Base-by-base conservation (phyloP, 2,888 invertebrate genomes). In the Melieria omissa region DNA sequence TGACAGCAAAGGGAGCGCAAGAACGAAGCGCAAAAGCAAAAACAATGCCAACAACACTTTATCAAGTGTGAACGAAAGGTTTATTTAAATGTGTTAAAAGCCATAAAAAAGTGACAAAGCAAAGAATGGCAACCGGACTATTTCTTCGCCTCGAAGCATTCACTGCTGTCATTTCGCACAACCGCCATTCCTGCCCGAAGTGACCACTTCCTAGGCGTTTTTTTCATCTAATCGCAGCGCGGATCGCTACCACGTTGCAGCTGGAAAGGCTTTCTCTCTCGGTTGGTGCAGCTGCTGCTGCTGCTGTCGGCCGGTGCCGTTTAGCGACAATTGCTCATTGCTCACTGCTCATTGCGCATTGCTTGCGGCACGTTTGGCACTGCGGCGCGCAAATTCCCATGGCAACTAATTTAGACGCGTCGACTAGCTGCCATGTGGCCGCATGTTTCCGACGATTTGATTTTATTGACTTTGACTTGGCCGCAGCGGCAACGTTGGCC, bases 381-480 rank as follows among this genome's bases (percentile, higher is more conserved):
- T 3, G 29, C 29, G 29, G 29, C 29, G 29, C 29, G 52, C 14
- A 66, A 66, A 66, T 66, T 66, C 66, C 66, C 66, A 66, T 66
- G 66, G 58, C 57, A 66, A 46, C 66, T 66, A 29, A 66, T 66
- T 66, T 66, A 47, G 58, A 16, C 14, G 52, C 54, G 54, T 65
- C 57, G 66, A 16, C 54, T 65, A 46, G 46, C 41, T 45, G n/a
- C 41, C 12, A 41, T n/a, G 57, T 66, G 58, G 47, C 57, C 47
- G 41, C 57, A 66, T 47, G 66, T 47, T 47, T 57, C 66, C 55
- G 58, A 66, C 66, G 47, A 66, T 66, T 66, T 66, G 66, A 66
- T 66, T 66, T 66, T 66, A 66, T 66, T 66, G 66, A 66, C 58
- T 66, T 66, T 66, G 66, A 66, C 66, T 66, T 57, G 65, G 55